Conservation (phyloP, 2,113 vertebrate species). For the Dolichotis patagonum region DNA sequence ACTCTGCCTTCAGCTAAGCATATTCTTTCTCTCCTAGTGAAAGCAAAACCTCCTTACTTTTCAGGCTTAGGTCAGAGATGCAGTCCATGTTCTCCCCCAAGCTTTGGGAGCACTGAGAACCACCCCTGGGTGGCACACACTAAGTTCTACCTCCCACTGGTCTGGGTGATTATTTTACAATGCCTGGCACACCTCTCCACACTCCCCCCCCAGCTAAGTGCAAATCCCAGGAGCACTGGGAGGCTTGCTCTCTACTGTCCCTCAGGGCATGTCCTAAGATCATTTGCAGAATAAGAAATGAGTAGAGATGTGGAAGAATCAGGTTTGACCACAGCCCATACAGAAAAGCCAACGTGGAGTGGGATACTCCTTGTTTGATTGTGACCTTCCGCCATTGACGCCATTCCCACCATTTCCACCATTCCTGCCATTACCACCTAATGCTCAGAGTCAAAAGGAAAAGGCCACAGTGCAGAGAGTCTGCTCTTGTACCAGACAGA, state of each 20-base stretch:
- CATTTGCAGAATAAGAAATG: not conserved
- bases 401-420: not conserved
- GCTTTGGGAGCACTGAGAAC: not conserved
- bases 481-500: not conserved
- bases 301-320: not conserved
- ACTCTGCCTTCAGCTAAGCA: not conserved
- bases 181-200: too few relatives aligned
- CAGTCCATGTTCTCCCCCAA: not conserved
- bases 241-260: not conserved
- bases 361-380: too few relatives aligned
- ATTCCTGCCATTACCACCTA: not conserved
- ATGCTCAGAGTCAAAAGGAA: rapidly evolving
- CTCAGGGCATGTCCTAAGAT: not conserved
- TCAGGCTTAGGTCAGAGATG: not conserved
- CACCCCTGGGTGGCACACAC: too few relatives aligned
- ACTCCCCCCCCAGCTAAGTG: not conserved
- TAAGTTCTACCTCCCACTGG: not conserved
- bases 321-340: not conserved
- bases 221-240: not conserved
- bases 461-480: not conserved
- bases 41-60: not conserved
- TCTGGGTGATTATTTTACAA: not conserved
- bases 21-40: not conserved
- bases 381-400: not conserved
- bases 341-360: not conserved